These are phyloP conservation scores for Thunnus thynnus DNA, from an alignment of 2,113 vertebrate species.

Conservation along the genomic window DNA sequence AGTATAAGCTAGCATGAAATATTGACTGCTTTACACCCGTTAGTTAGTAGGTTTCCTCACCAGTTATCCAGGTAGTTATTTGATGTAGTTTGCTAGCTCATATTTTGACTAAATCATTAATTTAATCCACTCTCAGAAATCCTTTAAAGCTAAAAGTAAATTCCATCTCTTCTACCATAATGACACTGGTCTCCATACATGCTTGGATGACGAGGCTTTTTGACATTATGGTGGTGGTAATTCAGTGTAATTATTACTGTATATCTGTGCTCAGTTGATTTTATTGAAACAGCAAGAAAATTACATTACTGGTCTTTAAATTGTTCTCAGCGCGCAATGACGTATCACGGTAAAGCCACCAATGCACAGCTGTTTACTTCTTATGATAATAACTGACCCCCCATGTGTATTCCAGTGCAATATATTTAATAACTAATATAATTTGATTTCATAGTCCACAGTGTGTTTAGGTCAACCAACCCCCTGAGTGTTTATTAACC, in stretches of 20 bases:
- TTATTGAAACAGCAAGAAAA: not conserved
- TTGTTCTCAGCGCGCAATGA: slow-evolving; percentile 5
- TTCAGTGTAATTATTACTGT: slow-evolving; percentile 20
- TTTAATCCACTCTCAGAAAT: slow-evolving; percentile 37
- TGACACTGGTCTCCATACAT: slow-evolving; percentile 1
- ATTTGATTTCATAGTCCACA: slow-evolving; percentile 54
- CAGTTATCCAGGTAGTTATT: slow-evolving; percentile 34
- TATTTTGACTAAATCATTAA: slow-evolving; percentile 44
- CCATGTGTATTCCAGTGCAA: slow-evolving; percentile 44
- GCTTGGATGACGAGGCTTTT: slow-evolving; percentile 17
- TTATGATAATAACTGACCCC: slow-evolving; percentile 38
- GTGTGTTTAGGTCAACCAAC: slow-evolving; percentile 55
- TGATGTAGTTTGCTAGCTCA: slow-evolving; percentile 34
- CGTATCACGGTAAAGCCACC: slow-evolving; percentile 11
- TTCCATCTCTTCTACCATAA: slow-evolving; percentile 20
- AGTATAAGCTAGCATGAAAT: slow-evolving; percentile 49
- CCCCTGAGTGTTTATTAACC: slow-evolving; percentile 64
- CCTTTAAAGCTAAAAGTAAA: slow-evolving; percentile 24
- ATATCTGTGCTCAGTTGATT: not conserved
- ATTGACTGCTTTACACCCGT: slow-evolving; percentile 51
- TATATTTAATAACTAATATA: slow-evolving; percentile 64
- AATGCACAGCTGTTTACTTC: slow-evolving; percentile 29
- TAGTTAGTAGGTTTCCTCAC: slow-evolving; percentile 51
- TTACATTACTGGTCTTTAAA: not conserved
- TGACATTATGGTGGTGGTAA: slow-evolving; percentile 10